Percentiles rank a stretch among this genome's conserved stretches.
These are phyloP conservation scores for Axea sp. DNA, from an alignment of 2,888 invertebrate species.

Conservation along the genomic window DNA sequence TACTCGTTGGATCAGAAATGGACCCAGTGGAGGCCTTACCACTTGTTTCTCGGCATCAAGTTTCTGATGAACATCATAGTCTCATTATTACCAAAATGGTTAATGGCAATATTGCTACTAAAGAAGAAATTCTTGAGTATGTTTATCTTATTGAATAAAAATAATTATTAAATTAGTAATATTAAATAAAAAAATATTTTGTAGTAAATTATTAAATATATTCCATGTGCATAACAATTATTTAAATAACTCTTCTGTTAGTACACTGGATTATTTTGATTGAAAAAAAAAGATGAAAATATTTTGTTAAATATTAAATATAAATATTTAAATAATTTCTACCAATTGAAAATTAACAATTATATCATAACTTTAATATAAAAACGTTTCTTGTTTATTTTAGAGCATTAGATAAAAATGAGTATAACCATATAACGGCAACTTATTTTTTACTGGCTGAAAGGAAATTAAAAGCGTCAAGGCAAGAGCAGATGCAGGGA, in stretches of 20 bases:
- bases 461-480: constrained; percentile 89
- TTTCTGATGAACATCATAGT: constrained; percentile 94
- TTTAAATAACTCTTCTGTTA: too few species aligned
- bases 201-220: too few species aligned
- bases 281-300: too few species aligned
- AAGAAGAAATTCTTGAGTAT: constrained; percentile 95
- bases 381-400: too few species aligned
- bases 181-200: not conserved
- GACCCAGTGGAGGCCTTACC: constrained; percentile 85
- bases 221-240: too few species aligned
- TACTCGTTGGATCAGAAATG: constrained; percentile 81
- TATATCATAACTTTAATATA: too few species aligned
- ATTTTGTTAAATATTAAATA: too few species aligned
- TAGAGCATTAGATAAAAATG: constrained; percentile 95
- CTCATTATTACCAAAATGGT: constrained; percentile 97
- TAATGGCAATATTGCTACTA: constrained; percentile 94
- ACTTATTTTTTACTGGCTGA: constrained; percentile 98
- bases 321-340: not conserved
- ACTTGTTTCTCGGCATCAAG: constrained; percentile 92
- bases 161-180: not conserved
- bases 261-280: too few species aligned
- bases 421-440: constrained; percentile 98
- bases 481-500: constrained; percentile 83
- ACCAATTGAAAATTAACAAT: too few species aligned
- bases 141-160: constrained; percentile 66